These are phyloP conservation scores for Mycteria americana DNA, from an alignment of 2,797 vertebrate species.

Conservation along the genomic window DNA sequence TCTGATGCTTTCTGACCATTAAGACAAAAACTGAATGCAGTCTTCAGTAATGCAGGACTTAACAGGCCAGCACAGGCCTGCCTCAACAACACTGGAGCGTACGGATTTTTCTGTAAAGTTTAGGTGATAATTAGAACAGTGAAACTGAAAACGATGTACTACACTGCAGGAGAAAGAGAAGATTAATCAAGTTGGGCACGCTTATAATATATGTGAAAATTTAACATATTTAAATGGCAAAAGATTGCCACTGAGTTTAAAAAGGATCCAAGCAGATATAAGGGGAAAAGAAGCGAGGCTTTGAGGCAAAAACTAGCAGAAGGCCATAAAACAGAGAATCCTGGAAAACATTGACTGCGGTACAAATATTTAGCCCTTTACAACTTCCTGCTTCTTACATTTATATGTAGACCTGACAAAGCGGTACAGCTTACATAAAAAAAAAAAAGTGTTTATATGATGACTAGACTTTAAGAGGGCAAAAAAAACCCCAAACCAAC, in stretches of 20 bases:
- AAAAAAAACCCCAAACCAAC: background rate
- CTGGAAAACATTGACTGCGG: background rate
- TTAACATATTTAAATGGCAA: background rate
- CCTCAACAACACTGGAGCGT: background rate
- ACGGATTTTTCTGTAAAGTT: background rate
- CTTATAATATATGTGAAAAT: background rate
- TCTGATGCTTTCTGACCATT: background rate
- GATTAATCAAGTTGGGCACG: background rate
- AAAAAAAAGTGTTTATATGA: background rate
- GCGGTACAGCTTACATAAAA: background rate
- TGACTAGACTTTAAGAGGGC: background rate
- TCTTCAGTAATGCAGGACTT: background rate
- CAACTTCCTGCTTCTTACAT: background rate
- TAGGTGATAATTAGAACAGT: background rate
- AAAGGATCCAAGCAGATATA: background rate
- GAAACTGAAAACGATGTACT: background rate
- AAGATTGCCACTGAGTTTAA: background rate
- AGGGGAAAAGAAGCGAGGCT: background rate
- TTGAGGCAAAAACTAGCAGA: background rate
- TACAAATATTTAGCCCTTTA: background rate
- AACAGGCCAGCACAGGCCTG: background rate
- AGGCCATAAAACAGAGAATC: background rate
- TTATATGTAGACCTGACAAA: background rate
- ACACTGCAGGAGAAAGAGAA: background rate
- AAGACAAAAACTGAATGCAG: background rate